Evolutionary conservation across 2,888 invertebrate genomes (phyloP).

Genomic region (Lycocerus yunnanus): DNA sequence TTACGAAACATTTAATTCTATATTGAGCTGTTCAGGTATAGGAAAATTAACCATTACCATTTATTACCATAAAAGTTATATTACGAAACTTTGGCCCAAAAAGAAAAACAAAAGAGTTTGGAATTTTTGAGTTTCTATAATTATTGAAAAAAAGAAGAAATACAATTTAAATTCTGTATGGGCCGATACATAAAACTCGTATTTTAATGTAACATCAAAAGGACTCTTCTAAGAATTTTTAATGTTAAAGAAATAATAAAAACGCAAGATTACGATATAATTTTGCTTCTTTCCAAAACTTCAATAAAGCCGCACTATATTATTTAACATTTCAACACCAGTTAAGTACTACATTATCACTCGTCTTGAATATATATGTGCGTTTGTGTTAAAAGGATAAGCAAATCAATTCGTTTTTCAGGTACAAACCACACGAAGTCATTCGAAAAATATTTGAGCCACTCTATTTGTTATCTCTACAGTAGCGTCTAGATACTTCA

Average conservation of each 20-base stretch:
- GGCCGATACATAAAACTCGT: background rate
- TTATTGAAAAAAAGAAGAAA: background rate
- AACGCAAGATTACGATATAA: slow-evolving; percentile 24
- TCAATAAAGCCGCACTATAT: slow-evolving; percentile 47
- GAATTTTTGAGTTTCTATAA: background rate
- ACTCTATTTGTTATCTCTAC: slow-evolving; percentile 51
- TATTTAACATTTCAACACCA: slow-evolving; percentile 55
- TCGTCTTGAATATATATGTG: slow-evolving; percentile 44
- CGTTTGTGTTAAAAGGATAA: slow-evolving; percentile 49
- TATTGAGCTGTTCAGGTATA: background rate
- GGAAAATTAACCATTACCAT: background rate
- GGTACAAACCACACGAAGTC: slow-evolving; percentile 11
- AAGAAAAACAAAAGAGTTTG: background rate
- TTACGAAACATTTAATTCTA: background rate
- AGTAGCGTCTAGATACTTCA: slow-evolving; percentile 51
- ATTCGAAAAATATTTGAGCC: slow-evolving; percentile 34
- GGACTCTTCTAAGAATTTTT: slow-evolving; percentile 22
- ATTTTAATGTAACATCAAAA: background rate
- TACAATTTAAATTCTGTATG: background rate
- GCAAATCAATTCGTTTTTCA: slow-evolving; percentile 37
- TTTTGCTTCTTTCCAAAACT: slow-evolving; percentile 30
- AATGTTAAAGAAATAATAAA: slow-evolving; percentile 21
- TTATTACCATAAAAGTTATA: background rate
- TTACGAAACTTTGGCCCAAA: background rate
- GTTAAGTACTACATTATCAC: slow-evolving; percentile 55